phyloP scores from a whole-genome alignment of 92 coral and sea anemone species.

The Montipora capitata region DNA sequence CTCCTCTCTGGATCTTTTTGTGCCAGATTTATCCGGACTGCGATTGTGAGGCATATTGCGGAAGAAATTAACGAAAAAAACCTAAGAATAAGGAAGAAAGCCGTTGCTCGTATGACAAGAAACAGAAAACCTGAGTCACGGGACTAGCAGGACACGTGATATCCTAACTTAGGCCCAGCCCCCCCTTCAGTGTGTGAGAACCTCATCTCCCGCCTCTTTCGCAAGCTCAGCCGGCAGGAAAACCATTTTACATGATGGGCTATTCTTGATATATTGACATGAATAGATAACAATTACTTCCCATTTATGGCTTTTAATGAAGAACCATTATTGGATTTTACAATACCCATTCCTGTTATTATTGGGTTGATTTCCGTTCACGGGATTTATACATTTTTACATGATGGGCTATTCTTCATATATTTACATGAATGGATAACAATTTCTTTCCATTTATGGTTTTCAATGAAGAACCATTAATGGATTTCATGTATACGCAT shows the following conservation, averaged over 20 bases:
- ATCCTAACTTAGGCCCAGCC: neutral
- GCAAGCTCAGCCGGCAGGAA: conserved; percentile 4
- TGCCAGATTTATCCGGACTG: neutral
- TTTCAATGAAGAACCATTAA: no score
- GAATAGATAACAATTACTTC: no score
- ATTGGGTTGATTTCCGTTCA: neutral
- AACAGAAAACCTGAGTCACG: no score
- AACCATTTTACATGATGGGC: neutral
- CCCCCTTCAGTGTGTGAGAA: conserved; percentile 6
- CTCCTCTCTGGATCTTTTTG: conserved; percentile 5
- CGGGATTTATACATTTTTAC: neutral
- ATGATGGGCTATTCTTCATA: no score
- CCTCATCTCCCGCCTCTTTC: neutral
- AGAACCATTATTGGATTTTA: neutral
- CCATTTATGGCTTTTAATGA: neutral
- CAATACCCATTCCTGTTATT: neutral
- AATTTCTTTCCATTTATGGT: neutral
- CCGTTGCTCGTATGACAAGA: no score
- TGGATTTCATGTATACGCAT: neutral
- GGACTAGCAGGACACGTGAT: neutral
- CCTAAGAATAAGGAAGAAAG: neutral
- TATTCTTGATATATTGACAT: no score
- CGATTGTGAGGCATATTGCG: neutral
- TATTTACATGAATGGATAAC: no score
- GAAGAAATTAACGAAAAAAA: neutral